These are phyloP conservation scores for Ophioderma brevispina DNA, from an alignment of 35 echinoderm and acorn worm genomes.

Conservation along the genomic window DNA sequence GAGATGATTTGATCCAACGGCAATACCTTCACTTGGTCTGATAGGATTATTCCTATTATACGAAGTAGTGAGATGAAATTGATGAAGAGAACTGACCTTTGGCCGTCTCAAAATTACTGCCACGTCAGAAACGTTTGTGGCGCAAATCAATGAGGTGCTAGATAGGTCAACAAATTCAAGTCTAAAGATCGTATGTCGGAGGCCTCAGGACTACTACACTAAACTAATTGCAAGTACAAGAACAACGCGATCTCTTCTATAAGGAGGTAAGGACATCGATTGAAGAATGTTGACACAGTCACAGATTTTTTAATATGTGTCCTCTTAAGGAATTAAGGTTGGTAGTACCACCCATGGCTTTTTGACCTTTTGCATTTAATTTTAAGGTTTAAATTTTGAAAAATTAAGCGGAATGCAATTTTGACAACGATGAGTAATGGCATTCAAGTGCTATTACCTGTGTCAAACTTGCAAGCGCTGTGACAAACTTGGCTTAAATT, in stretches of 20 bases:
- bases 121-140: slow-evolving; percentile 73
- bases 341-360: no score
- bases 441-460: no score
- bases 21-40: slow-evolving; percentile 95
- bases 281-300: no score
- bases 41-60: slow-evolving; percentile 94
- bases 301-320: no score
- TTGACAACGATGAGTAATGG: no score
- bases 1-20: slow-evolving; percentile 95
- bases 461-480: no score
- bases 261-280: slow-evolving; percentile 80
- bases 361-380: no score
- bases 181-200: slow-evolving; percentile 95
- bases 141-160: slow-evolving; percentile 64
- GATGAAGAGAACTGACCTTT: slow-evolving; percentile 85
- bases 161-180: slow-evolving; percentile 87
- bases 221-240: slow-evolving; percentile 64
- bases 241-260: slow-evolving; percentile 80
- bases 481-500: no score
- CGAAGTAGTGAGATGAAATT: slow-evolving; percentile 93
- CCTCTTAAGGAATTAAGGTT: no score
- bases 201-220: slow-evolving; percentile 72
- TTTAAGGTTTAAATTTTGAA: no score
- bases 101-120: slow-evolving; percentile 70
- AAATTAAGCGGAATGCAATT: no score